Percentiles rank a stretch among this genome's conserved stretches.
Evolutionary conservation across 2,113 vertebrate species (phyloP).

Genomic region (Pseudorasbora parva): DNA sequence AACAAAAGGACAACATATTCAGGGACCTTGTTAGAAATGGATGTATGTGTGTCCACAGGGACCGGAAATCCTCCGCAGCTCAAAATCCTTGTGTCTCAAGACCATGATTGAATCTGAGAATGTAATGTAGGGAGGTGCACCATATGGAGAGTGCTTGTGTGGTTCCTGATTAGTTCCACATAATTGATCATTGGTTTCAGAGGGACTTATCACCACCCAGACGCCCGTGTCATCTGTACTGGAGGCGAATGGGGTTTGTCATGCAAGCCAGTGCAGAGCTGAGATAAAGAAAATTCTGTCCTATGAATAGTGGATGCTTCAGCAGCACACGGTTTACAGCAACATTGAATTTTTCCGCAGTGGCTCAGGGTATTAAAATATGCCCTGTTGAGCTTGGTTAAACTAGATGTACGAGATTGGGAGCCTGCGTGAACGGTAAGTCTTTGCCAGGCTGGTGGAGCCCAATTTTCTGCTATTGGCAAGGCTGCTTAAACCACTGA

Average conservation of each 20-base stretch:
- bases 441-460: slow-evolving; percentile 14
- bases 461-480: slow-evolving; percentile 12
- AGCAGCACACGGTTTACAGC: slow-evolving; percentile 18
- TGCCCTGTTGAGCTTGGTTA: slow-evolving; percentile 23
- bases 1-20: slow-evolving; percentile 12
- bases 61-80: neutral
- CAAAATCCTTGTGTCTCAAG: slow-evolving; percentile 15
- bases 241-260: slow-evolving; percentile 32
- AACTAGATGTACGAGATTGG: slow-evolving; percentile 22
- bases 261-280: slow-evolving; percentile 37
- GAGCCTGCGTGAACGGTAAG: neutral
- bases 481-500: neutral
- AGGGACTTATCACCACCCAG: slow-evolving; percentile 37
- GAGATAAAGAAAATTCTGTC: slow-evolving; percentile 25
- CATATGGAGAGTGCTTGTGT: slow-evolving; percentile 18
- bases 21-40: neutral
- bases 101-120: slow-evolving; percentile 4
- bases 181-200: slow-evolving; percentile 41
- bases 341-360: neutral
- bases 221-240: slow-evolving; percentile 21
- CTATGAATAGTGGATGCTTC: slow-evolving; percentile 21
- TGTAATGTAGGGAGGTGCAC: neutral
- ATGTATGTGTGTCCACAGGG: neutral
- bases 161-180: slow-evolving; percentile 36
- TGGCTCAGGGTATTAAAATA: neutral